phyloP scores from a whole-genome alignment of 2,113 vertebrate species.

The Pluvianellus socialis region DNA sequence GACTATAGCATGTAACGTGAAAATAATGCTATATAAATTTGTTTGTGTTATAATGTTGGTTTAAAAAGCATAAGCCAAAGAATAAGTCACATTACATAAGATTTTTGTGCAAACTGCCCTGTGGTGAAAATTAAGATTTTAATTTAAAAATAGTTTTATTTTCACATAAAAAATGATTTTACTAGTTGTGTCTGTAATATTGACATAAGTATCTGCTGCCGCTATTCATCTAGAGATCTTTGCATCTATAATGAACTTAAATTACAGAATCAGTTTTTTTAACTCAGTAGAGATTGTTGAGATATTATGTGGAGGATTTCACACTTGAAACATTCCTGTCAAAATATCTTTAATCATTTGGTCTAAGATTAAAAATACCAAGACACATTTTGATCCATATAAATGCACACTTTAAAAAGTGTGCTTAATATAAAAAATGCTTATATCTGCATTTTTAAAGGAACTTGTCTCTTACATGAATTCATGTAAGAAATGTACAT shows the following conservation, averaged over 20 bases:
- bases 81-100: background rate
- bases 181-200: background rate
- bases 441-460: conserved; percentile 32
- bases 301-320: conserved; percentile 55
- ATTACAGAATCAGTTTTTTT: conserved; percentile 2
- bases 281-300: conserved; percentile 11
- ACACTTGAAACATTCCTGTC: conserved; percentile 62
- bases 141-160: background rate
- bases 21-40: background rate
- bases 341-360: conserved; percentile 66
- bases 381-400: conserved; percentile 36
- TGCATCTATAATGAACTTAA: background rate
- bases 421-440: conserved; percentile 13
- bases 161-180: background rate
- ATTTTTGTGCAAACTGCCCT: background rate
- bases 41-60: background rate
- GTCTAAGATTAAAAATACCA: conserved; percentile 56
- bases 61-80: background rate
- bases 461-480: background rate
- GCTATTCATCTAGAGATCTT: background rate
- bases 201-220: background rate
- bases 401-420: conserved; percentile 23
- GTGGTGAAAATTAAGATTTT: background rate
- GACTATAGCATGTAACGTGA: background rate
- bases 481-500: background rate